Percentiles rank a stretch among this genome's conserved stretches.
Evolutionary conservation across 2,113 vertebrate genomes (phyloP).

Genomic region (Thalassarche chlororhynchos): DNA sequence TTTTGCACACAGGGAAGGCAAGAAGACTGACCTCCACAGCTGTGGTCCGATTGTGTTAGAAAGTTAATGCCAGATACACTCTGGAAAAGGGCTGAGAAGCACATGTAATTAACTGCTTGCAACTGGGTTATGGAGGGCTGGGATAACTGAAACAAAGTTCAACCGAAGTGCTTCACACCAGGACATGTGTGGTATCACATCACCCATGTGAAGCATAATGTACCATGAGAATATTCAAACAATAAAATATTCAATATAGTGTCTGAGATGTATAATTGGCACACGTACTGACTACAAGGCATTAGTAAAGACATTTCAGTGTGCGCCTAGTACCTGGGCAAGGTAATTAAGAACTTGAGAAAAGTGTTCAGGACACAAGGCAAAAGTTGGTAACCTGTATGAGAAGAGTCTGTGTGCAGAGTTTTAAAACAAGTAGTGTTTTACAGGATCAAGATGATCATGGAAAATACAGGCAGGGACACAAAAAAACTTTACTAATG

Average conservation of each 20-base stretch:
- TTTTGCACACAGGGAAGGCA: not conserved
- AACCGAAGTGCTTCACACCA: not conserved
- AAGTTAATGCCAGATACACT: not conserved
- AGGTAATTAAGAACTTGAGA: not conserved
- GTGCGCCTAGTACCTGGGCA: not conserved
- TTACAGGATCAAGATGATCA: not conserved
- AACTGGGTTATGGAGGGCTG: accelerated
- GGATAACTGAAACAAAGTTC: not conserved
- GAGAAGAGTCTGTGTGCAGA: not conserved
- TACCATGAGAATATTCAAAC: not conserved
- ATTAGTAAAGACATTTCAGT: not conserved
- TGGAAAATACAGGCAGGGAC: not conserved
- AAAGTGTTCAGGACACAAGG: not conserved
- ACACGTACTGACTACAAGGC: not conserved
- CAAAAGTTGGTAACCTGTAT: not conserved
- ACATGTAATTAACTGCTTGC: not conserved
- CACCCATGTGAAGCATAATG: not conserved
- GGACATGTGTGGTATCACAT: not conserved
- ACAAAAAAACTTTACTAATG: not conserved
- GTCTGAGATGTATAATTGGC: not conserved
- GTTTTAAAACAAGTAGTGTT: not conserved
- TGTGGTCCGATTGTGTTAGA: accelerated
- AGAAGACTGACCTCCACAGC: not conserved
- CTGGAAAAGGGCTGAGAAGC: not conserved
- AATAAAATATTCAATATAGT: not conserved